These are phyloP conservation scores for Trogon surrucura DNA, from an alignment of 2,113 vertebrate genomes.

Conservation along the genomic window DNA sequence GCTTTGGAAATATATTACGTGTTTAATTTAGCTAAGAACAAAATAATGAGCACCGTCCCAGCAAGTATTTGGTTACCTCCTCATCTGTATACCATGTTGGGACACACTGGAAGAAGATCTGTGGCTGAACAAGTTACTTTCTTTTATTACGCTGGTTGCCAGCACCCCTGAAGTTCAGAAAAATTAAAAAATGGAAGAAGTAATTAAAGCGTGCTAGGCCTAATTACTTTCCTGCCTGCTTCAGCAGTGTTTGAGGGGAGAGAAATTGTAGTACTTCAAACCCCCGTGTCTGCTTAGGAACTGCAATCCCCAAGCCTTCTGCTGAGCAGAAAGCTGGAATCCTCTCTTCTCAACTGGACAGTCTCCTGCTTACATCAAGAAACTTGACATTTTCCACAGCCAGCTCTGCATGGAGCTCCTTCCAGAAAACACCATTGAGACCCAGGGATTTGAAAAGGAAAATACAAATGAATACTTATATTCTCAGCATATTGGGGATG, in stretches of 20 bases:
- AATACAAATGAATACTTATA: background rate
- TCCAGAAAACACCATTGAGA: background rate
- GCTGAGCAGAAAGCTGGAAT: constrained; percentile 7
- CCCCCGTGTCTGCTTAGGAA: constrained; percentile 14
- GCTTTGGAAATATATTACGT: background rate
- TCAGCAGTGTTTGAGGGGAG: constrained; percentile 14
- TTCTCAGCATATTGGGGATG: background rate
- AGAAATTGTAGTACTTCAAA: constrained; percentile 36
- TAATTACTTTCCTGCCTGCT: constrained; percentile 67
- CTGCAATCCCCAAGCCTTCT: constrained; percentile 30
- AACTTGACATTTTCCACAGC: constrained; percentile 34
- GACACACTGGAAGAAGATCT: background rate
- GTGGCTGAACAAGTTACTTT: constrained; percentile 17
- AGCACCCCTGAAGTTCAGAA: constrained; percentile 74
- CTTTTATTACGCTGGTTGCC: background rate
- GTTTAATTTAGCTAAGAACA: background rate
- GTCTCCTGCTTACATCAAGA: constrained; percentile 41
- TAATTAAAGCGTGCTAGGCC: constrained; percentile 69
- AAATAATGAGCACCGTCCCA: background rate
- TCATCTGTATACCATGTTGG: background rate
- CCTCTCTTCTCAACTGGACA: constrained; percentile 18
- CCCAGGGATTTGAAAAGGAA: background rate
- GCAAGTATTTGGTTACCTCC: constrained; percentile 17
- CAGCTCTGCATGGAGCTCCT: constrained; percentile 17
- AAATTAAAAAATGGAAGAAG: constrained; percentile 69